Evolutionary conservation across 1,140 invertebrate genomes (phyloP), one percentile per base, ranked within the genome.

Genomic region (Pseudobourletiella spinata): DNA sequence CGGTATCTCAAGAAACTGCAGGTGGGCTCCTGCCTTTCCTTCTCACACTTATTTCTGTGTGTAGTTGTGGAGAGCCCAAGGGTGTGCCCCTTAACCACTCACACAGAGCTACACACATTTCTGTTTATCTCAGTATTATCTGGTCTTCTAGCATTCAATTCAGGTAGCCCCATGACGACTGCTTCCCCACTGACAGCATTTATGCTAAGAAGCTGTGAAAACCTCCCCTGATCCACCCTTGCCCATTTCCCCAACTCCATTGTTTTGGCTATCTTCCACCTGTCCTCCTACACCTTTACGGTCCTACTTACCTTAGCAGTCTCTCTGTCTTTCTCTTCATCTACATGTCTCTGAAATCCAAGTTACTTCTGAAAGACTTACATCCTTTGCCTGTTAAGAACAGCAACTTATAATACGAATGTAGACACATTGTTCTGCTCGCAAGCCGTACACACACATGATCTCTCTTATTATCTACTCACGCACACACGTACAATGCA

Each of bases 141-240:
- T 48, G 6, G 11, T 48, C 20, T 48, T 48, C 44, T 22, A 11
- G 20, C 32, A 48, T 48, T 25, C 25, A 51, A 51, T 51, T 51
- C 48, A 51, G 48, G 48, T 51, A 51, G 48, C 48, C 32, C 32
- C 32, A 39, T 39, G 32, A 39, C 32, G 32, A 39, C 32, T 39
- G 8, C 32, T 39, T 39, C 32, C 32, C 32, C n/a, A n/a, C 32
- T n/a, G n/a, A n/a, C n/a, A n/a, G n/a, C 32, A 39, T 39, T 39
- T 39, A 39, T 39, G 32, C 32, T 39, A 39, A 39, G n/a, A 39
- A 39, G 32, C 32, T 39, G n/a, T 11, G 32, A n/a, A 39, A 39
- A 39, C n/a, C 32, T 39, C n/a, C 32, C 32, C 32, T 39, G 8
- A 39, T 39, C 32, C 32, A 39, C 32, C 32, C 32, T 39, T 39